Evolutionary conservation across 2,113 vertebrate species (phyloP).

Genomic region (Gymnocephalus cernua): DNA sequence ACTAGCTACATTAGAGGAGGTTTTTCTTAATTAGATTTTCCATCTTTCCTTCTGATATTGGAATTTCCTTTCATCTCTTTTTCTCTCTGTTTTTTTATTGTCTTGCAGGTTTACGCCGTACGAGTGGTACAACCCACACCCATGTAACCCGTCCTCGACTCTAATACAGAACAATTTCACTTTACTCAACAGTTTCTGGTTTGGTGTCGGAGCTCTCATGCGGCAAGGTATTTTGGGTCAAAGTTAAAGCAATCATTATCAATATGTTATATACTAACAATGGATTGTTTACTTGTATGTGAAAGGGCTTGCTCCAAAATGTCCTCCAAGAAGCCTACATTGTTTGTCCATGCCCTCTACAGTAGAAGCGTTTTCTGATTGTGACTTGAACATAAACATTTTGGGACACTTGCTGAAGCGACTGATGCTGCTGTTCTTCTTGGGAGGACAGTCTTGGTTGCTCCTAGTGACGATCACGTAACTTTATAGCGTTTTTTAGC

Average conservation of each 20-base stretch:
- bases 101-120: constrained; percentile 96
- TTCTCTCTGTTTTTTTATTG: not conserved
- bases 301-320: not conserved
- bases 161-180: constrained; percentile 99
- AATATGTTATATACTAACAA: not conserved
- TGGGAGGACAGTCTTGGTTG: not conserved
- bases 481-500: not conserved
- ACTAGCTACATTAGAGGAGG: not conserved
- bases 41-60: not conserved
- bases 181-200: constrained; percentile 99
- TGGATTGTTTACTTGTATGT: not conserved
- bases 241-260: constrained; percentile 18
- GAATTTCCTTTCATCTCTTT: not conserved
- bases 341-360: not conserved
- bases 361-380: not conserved
- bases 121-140: constrained; percentile 99
- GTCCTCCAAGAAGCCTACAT: not conserved
- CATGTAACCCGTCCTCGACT: constrained; percentile 96
- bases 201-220: constrained; percentile 99
- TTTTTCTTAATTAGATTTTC: not conserved
- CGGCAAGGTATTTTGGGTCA: constrained; percentile 93
- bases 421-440: not conserved
- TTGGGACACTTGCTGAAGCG: not conserved
- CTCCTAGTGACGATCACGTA: not conserved
- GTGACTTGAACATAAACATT: not conserved